A percentile compares a stretch with the other conserved stretches of the same genome.
These are phyloP conservation scores for Bufo bufo DNA, from an alignment of 2,113 vertebrate genomes.

Conservation along the genomic window DNA sequence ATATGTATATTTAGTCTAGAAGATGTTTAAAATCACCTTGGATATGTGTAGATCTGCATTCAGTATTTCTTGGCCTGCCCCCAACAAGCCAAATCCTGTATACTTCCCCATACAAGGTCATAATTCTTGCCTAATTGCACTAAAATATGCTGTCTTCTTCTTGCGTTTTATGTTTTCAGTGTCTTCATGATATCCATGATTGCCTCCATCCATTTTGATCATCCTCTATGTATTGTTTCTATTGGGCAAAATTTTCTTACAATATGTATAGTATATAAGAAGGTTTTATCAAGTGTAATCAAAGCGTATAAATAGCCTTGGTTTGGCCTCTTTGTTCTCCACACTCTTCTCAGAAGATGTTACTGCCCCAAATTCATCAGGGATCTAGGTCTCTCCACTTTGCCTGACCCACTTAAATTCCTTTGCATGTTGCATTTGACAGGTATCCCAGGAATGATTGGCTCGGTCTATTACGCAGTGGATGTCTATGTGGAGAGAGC, in stretches of 20 bases:
- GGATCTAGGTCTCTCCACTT: not conserved
- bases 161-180: not conserved
- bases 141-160: not conserved
- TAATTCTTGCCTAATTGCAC: no score
- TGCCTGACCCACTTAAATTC: not conserved
- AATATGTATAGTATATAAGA: no score
- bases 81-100: no score
- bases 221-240: not conserved
- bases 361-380: no score
- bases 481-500: slow-evolving; percentile 71
- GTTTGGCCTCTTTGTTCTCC: not conserved
- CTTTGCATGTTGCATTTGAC: not conserved
- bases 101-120: no score
- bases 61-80: no score
- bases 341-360: not conserved
- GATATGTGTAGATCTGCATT: not conserved
- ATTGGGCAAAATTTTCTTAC: no score
- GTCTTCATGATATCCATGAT: not conserved
- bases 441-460: slow-evolving; percentile 71
- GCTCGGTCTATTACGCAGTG: slow-evolving; percentile 72
- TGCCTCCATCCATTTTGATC: not conserved
- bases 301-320: not conserved
- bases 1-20: not conserved
- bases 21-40: not conserved
- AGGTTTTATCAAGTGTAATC: no score